These are phyloP conservation scores for Dendrocincla tyrannina DNA, from an alignment of 2,797 vertebrate genomes.

Conservation along the genomic window DNA sequence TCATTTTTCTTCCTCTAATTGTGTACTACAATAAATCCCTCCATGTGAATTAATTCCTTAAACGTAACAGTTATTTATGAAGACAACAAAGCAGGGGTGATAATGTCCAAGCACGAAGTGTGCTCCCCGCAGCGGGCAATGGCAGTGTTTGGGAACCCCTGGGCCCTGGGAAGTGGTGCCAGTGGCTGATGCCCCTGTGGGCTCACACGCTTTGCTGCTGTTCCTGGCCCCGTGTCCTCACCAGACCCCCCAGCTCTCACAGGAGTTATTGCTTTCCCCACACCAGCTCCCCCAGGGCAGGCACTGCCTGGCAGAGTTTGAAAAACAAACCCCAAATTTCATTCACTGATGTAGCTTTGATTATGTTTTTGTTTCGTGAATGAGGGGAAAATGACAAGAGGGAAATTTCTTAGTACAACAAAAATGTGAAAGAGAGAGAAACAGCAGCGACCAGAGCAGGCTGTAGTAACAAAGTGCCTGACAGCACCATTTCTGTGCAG, in stretches of 20 bases:
- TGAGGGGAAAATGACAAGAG: accelerated
- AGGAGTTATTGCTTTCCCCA: accelerated
- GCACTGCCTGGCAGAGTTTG: accelerated
- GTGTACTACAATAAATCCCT: neutral
- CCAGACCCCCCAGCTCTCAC: accelerated
- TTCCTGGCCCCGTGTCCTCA: neutral
- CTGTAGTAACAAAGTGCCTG: neutral
- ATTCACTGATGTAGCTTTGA: neutral
- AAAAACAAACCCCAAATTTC: neutral
- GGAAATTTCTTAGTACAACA: neutral
- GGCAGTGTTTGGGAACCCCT: accelerated
- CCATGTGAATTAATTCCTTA: neutral
- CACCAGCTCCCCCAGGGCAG: neutral
- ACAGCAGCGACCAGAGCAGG: neutral
- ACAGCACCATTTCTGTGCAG: accelerated
- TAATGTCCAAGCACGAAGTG: neutral
- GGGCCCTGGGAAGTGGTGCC: accelerated
- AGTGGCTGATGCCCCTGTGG: accelerated
- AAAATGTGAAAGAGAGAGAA: neutral
- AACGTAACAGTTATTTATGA: neutral
- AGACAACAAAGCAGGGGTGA: neutral
- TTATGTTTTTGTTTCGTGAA: neutral
- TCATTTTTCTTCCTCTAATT: conserved; percentile 22
- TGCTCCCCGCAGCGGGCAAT: neutral
- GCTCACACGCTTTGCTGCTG: accelerated